Conservation (phyloP, 1,140 invertebrate species). For the Drosophila leontia region DNA sequence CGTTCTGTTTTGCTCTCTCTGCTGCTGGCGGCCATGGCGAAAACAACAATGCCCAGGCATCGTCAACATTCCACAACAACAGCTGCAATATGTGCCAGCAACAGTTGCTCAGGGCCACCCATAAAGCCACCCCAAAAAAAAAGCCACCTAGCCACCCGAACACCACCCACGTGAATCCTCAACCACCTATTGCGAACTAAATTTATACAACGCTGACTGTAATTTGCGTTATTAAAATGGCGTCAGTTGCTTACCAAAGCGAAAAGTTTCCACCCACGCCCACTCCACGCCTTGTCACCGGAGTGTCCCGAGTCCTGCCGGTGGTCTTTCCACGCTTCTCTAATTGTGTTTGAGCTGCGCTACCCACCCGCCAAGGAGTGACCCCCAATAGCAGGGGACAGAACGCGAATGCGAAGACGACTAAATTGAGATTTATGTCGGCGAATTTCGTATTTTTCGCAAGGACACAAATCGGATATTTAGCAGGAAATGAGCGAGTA, state of each 20-base stretch:
- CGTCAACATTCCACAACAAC: constrained; percentile 34
- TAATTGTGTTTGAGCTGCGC: constrained; percentile 61
- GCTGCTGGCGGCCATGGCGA: constrained; percentile 29
- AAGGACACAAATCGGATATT: constrained; percentile 17
- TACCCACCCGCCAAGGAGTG: constrained; percentile 11
- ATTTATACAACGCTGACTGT: constrained; percentile 72
- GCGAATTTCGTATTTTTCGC: constrained; percentile 24
- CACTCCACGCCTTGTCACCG: constrained; percentile 21
- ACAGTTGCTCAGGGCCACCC: constrained; percentile 57
- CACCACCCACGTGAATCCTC: constrained; percentile 18
- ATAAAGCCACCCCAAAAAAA: neutral
- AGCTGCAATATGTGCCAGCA: constrained; percentile 69
- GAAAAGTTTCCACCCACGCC: constrained; percentile 48
- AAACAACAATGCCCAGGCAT: constrained; percentile 16
- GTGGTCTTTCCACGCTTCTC: constrained; percentile 35
- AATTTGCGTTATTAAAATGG: constrained; percentile 82
- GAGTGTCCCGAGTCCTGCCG: constrained; percentile 7
- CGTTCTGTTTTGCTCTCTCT: constrained; percentile 32
- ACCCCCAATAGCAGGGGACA: constrained; percentile 8
- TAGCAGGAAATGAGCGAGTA: constrained; percentile 10
- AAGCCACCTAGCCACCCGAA: constrained; percentile 5
- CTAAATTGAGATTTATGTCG: constrained; percentile 43
- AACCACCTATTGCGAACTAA: constrained; percentile 52
- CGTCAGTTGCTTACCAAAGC: constrained; percentile 77
- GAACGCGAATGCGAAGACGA: constrained; percentile 5